phyloP scores from a whole-genome alignment of 2,797 vertebrate genomes.

The Trachurus trachurus region DNA sequence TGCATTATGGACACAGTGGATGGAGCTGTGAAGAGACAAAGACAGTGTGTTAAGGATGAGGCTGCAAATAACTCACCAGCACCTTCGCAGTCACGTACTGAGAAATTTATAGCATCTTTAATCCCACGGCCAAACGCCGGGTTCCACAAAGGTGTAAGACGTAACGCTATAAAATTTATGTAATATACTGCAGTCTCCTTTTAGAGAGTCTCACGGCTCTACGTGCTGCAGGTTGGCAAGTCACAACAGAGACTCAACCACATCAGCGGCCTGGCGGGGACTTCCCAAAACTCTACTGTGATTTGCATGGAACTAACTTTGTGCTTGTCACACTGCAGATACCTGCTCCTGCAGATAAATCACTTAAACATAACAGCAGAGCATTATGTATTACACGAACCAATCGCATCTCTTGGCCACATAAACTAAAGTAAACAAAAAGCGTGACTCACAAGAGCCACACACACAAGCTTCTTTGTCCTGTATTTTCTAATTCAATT shows the following conservation, averaged over 20 bases:
- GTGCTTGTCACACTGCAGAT: conserved; percentile 51
- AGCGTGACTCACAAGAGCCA: conserved; percentile 34
- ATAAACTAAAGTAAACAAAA: conserved; percentile 44
- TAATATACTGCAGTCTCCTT: conserved; percentile 62
- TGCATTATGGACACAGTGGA: conserved; percentile 98
- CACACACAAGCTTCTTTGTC: conserved; percentile 28
- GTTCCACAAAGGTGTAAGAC: conserved; percentile 49
- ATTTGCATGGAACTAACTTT: conserved; percentile 63
- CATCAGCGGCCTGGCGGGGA: conserved; percentile 67
- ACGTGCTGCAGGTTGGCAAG: conserved; percentile 51
- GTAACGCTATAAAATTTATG: conserved; percentile 52
- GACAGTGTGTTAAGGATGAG: conserved; percentile 37
- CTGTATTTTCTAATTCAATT: conserved; percentile 37
- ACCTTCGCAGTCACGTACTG: conserved; percentile 34
- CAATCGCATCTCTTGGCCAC: conserved; percentile 33
- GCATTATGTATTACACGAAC: conserved; percentile 50
- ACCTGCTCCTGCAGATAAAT: conserved; percentile 51
- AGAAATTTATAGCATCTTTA: conserved; percentile 62
- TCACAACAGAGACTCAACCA: conserved; percentile 64
- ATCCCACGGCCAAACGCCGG: conserved; percentile 51
- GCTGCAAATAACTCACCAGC: conserved; percentile 38
- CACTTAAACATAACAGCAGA: conserved; percentile 47
- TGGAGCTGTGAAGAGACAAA: conserved; percentile 87
- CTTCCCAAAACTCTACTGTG: conserved; percentile 69
- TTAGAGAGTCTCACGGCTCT: conserved; percentile 42